Percentiles rank a stretch among this genome's conserved stretches.
These are phyloP conservation scores for Petaurus breviceps DNA, from an alignment of 2,113 vertebrate species.

Conservation along the genomic window DNA sequence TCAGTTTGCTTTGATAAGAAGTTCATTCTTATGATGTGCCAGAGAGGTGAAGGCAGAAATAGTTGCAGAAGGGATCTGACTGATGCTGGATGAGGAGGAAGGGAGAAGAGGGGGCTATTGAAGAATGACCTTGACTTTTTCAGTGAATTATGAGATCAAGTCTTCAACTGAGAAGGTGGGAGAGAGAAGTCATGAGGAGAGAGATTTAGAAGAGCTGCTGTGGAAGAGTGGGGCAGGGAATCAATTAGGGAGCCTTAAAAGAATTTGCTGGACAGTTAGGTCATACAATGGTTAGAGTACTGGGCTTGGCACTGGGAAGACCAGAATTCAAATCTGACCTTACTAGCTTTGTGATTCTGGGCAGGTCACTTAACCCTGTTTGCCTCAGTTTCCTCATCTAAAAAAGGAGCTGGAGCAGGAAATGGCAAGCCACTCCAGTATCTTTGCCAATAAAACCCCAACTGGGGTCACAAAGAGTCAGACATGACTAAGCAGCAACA, in stretches of 20 bases:
- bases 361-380: background rate
- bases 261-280: no score
- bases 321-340: background rate
- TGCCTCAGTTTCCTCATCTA: no score
- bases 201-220: background rate
- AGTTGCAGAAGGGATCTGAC: background rate
- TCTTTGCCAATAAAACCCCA: background rate
- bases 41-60: background rate
- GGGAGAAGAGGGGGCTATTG: background rate
- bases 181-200: background rate
- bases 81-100: background rate
- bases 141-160: background rate
- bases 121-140: background rate
- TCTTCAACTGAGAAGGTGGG: background rate
- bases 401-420: no score
- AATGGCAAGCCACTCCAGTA: background rate
- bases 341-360: no score
- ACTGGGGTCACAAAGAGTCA: background rate
- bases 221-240: background rate
- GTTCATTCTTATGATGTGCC: background rate
- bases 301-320: no score
- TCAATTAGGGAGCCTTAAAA: background rate
- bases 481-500: background rate
- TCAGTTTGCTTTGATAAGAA: background rate
- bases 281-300: no score